Evolutionary conservation across 2,888 invertebrate species (phyloP), one percentile per base, ranked within the genome.

Genomic region (Nymphalis c-album): DNA sequence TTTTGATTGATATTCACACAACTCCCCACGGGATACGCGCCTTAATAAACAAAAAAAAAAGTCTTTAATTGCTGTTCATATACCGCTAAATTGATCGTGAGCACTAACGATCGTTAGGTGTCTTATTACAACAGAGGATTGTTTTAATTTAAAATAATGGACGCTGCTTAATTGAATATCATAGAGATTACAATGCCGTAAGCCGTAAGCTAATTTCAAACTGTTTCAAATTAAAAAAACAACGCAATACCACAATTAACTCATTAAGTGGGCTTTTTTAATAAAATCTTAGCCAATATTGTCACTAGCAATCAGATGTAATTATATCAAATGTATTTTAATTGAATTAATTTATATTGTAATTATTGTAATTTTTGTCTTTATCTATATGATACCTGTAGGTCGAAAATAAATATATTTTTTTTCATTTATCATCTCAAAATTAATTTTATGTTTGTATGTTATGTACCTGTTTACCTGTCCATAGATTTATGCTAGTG

Each of bases 1-100:
- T 65, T 67, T 73, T 80, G 81, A 83, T 82, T 78, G 77, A 82
- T 83, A 76, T 68, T 74, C 73, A 74, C 64, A 67, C 63, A 65
- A 72, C 78, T 75, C 75, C 71, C 64, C 70, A 60, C 73, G 73
- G 75, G 74, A 68, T 72, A 71, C 63, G 66, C 68, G 63, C 66
- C 48, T 74, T 85, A 84, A 87, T 86, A 79, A 86, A 80, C 80
- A 86, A 83, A 85, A 85, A 31, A 78, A 31, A 78, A 75, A 71
- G 66, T 71, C 68, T 82, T 82, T 86, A 88, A 88, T 87, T 84
- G 81, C 77, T 68, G 75, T 71, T 73, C 80, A 75, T 73, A 76
- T 78, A 76, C 76, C 77, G 76, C 76, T 74, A 78, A 83, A 83
- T 80, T 78, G 79, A 81, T 80, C 77, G 80, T 75, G 40, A 40